These are phyloP conservation scores for Spinibarbus caldwelli DNA, from an alignment of 2,797 vertebrate genomes.

Conservation along the genomic window DNA sequence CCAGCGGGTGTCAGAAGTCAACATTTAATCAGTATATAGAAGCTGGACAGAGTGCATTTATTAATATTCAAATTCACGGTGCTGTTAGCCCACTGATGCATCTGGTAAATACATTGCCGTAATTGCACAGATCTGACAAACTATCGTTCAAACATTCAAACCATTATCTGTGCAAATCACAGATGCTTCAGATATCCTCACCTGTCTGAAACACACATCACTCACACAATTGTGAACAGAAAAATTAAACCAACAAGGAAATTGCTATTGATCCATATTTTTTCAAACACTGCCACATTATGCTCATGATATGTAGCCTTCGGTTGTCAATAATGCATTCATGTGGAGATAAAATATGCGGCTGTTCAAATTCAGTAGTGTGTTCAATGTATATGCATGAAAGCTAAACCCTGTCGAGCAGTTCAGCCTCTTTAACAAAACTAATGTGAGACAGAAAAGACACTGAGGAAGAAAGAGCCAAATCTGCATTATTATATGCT, in stretches of 20 bases:
- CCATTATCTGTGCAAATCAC: slow-evolving; percentile 36
- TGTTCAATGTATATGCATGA: slow-evolving; percentile 25
- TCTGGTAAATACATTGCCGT: slow-evolving; percentile 30
- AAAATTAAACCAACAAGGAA: slow-evolving; percentile 42
- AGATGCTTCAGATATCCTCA: slow-evolving; percentile 27
- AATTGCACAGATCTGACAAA: slow-evolving; percentile 24
- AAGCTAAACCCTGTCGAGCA: slow-evolving; percentile 25
- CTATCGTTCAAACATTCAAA: slow-evolving; percentile 26
- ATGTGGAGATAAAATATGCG: slow-evolving; percentile 21
- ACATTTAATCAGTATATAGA: slow-evolving; percentile 21
- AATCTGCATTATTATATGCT: slow-evolving; percentile 30
- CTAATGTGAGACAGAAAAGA: slow-evolving; percentile 42
- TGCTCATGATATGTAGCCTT: slow-evolving; percentile 25
- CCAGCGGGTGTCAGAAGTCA: not conserved
- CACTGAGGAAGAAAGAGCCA: slow-evolving; percentile 5
- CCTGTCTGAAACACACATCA: not conserved
- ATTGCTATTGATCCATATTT: slow-evolving; percentile 22
- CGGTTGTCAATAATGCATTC: slow-evolving; percentile 39
- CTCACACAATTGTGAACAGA: slow-evolving; percentile 23
- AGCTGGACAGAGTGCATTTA: slow-evolving; percentile 7
- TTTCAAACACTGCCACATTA: slow-evolving; percentile 33
- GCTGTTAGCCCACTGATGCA: slow-evolving; percentile 8
- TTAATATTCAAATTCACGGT: slow-evolving; percentile 27
- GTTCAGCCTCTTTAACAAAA: slow-evolving; percentile 27
- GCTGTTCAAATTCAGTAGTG: slow-evolving; percentile 24